A percentile compares a stretch with the other conserved stretches of the same genome.
Conservation (phyloP, 2,797 vertebrate genomes). For the Gambusia yucatana region DNA sequence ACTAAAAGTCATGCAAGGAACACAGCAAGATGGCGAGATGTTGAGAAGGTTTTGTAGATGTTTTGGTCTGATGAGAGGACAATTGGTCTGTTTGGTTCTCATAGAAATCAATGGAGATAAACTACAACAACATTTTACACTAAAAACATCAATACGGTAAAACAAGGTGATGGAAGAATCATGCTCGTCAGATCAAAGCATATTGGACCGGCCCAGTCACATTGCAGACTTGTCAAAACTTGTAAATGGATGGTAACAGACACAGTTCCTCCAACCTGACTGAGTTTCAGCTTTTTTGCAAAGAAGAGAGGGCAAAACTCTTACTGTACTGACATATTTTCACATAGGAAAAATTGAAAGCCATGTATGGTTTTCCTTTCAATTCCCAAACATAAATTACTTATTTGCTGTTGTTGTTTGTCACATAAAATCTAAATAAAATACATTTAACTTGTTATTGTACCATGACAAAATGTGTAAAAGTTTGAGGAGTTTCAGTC, state of each 20-base stretch:
- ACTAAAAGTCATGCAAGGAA: background rate
- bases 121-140: background rate
- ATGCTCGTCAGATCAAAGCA: background rate
- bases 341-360: background rate
- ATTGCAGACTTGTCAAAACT: background rate
- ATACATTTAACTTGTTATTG: background rate
- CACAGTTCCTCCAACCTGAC: background rate
- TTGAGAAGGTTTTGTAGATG: background rate
- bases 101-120: background rate
- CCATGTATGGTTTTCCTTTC: background rate
- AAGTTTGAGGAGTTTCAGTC: background rate
- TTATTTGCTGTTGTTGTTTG: background rate
- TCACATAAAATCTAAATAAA: background rate
- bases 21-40: background rate
- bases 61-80: background rate
- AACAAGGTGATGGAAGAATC: background rate
- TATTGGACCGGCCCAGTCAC: background rate
- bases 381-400: background rate
- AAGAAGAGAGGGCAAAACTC: background rate
- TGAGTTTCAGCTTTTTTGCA: background rate
- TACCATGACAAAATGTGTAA: background rate
- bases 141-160: background rate
- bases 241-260: background rate
- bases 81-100: background rate
- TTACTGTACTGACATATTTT: background rate